A percentile compares a stretch with the other conserved stretches of the same genome.
Evolutionary conservation across 2,888 invertebrate species (phyloP).

Genomic region (Brachycybe producta): DNA sequence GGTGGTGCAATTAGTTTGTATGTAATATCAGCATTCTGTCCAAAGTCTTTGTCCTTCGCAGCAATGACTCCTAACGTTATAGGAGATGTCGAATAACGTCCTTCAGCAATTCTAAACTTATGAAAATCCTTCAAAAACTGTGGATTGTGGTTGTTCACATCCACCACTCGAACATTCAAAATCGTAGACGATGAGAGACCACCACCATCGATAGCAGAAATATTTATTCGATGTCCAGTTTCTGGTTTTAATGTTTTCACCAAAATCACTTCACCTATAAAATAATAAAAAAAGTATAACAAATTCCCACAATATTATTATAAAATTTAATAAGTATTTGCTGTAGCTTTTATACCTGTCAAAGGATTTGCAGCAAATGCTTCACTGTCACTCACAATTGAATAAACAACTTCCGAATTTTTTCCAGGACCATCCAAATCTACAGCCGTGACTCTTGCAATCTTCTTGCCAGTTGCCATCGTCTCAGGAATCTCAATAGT

Average conservation of each 20-base stretch:
- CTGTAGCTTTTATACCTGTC: too few species aligned
- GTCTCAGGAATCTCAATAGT: constrained; percentile 30
- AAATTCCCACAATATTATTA: too few species aligned
- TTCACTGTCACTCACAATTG: constrained; percentile 46
- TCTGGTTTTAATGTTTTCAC: constrained; percentile 25
- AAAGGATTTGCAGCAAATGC: constrained; percentile 57
- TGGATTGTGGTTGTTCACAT: constrained; percentile 68
- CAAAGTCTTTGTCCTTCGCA: constrained; percentile 66
- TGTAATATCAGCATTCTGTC: constrained; percentile 61
- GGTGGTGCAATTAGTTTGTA: constrained; percentile 40
- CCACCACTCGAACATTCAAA: constrained; percentile 50
- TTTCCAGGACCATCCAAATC: constrained; percentile 38
- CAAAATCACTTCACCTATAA: constrained; percentile 25
- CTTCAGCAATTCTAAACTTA: constrained; percentile 67
- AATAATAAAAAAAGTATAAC: neutral
- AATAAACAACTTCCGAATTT: constrained; percentile 58
- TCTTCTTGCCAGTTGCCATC: constrained; percentile 29
- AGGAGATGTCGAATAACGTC: constrained; percentile 44
- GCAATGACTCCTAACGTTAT: constrained; percentile 52
- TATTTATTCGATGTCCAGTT: constrained; percentile 40
- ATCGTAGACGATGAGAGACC: constrained; percentile 56
- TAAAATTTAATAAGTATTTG: too few species aligned
- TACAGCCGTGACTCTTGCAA: constrained; percentile 28
- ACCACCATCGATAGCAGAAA: constrained; percentile 62
- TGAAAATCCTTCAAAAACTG: constrained; percentile 71